Conservation (phyloP, 1,140 invertebrate species). For the Meteorus sp. region DNA sequence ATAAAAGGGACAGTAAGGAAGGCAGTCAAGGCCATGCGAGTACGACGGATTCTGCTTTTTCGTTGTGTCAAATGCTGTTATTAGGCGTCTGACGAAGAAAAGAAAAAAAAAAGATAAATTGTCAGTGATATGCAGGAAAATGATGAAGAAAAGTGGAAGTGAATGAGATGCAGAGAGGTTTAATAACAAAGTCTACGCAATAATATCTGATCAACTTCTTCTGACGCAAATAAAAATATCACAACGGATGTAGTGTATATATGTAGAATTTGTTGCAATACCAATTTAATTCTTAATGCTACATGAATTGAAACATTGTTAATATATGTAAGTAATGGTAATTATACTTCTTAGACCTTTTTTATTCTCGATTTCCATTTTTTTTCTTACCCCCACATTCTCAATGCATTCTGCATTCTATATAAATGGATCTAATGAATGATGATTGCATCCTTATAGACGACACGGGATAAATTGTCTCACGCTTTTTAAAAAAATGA, state of each 20-base stretch:
- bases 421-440: background rate
- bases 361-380: no score
- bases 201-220: slow-evolving; percentile 19
- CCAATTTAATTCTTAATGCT: no score
- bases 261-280: no score
- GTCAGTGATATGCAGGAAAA: no score
- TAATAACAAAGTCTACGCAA: slow-evolving; percentile 14
- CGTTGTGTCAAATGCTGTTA: slow-evolving; percentile 28
- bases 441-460: background rate
- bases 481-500: background rate
- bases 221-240: no score
- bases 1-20: slow-evolving; percentile 26
- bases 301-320: no score
- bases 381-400: background rate
- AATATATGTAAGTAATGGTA: no score
- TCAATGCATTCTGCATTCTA: background rate
- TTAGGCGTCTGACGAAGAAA: slow-evolving; percentile 20
- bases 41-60: slow-evolving; percentile 22
- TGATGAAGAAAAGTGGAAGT: no score
- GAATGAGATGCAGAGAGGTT: no score
- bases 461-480: background rate
- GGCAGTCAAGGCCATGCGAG: slow-evolving; percentile 33
- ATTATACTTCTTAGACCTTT: no score
- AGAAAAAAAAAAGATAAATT: slow-evolving; percentile 22
- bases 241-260: no score